These are phyloP conservation scores for Drosophila ironensis DNA, from an alignment of 1,140 invertebrate genomes.

Conservation along the genomic window DNA sequence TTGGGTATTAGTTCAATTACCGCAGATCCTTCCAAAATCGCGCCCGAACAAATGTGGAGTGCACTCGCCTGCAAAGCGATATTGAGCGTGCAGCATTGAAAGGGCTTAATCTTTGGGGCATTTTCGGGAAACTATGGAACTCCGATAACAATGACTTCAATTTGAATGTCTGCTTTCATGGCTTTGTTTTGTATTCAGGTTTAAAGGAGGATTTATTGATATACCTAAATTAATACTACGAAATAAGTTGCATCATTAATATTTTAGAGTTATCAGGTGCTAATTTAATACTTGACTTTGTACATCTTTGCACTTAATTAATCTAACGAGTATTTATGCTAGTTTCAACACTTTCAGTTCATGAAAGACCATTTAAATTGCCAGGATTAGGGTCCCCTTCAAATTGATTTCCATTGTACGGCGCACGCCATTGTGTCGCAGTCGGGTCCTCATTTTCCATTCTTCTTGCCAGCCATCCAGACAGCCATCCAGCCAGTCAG, in stretches of 20 bases:
- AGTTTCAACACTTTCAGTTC: conserved; percentile 1
- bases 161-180: too few species aligned
- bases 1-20: conserved; percentile 37
- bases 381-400: conserved; percentile 31
- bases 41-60: background rate
- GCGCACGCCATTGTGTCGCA: conserved; percentile 31
- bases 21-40: background rate
- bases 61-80: background rate
- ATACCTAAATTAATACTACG: too few species aligned
- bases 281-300: too few species aligned
- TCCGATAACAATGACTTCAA: too few species aligned
- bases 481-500: too few species aligned
- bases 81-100: background rate
- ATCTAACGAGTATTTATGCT: background rate
- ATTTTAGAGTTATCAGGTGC: too few species aligned
- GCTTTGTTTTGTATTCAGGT: too few species aligned
- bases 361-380: conserved; percentile 53
- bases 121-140: too few species aligned
- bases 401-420: conserved; percentile 63
- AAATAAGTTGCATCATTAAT: too few species aligned
- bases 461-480: conserved; percentile 20
- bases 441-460: conserved; percentile 29
- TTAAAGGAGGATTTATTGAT: too few species aligned
- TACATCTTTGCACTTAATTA: too few species aligned
- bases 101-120: too few species aligned